These are phyloP conservation scores for Teleogryllus oceanicus DNA, from an alignment of 2,888 invertebrate species.

Conservation along the genomic window DNA sequence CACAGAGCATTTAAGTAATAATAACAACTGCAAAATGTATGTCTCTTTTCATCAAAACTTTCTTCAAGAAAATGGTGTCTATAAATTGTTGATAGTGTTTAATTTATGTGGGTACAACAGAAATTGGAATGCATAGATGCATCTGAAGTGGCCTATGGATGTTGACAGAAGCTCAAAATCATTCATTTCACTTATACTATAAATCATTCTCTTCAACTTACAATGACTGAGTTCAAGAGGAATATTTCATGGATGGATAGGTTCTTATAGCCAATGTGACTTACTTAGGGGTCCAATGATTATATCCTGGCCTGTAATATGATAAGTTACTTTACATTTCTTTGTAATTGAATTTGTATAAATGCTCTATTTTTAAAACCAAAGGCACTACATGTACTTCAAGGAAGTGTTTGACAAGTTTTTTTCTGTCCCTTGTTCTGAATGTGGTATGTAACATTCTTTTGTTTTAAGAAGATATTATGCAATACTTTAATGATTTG, in stretches of 20 bases:
- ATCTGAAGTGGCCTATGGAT: too few relatives aligned
- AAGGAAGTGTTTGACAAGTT: neutral
- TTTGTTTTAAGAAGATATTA: neutral
- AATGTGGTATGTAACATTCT: neutral
- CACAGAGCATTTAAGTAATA: too few relatives aligned
- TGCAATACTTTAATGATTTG: neutral
- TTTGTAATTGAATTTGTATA: neutral
- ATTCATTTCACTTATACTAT: neutral
- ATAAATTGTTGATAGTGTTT: too few relatives aligned
- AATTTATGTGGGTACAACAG: too few relatives aligned
- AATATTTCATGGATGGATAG: neutral
- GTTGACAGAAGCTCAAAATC: neutral
- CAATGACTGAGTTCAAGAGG: neutral
- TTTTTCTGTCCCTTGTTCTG: neutral
- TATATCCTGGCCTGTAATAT: neutral
- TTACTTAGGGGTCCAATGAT: neutral
- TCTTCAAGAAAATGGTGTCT: too few relatives aligned
- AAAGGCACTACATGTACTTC: neutral
- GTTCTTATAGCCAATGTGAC: conserved; percentile 1
- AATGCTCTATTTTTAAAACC: conserved; percentile 4
- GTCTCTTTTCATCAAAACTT: too few relatives aligned
- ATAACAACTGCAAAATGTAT: too few relatives aligned
- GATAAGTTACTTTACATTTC: neutral
- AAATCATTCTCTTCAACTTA: neutral
- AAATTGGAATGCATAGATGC: too few relatives aligned